Conservation (phyloP, 1,140 invertebrate species). For the Chironomus tepperi region DNA sequence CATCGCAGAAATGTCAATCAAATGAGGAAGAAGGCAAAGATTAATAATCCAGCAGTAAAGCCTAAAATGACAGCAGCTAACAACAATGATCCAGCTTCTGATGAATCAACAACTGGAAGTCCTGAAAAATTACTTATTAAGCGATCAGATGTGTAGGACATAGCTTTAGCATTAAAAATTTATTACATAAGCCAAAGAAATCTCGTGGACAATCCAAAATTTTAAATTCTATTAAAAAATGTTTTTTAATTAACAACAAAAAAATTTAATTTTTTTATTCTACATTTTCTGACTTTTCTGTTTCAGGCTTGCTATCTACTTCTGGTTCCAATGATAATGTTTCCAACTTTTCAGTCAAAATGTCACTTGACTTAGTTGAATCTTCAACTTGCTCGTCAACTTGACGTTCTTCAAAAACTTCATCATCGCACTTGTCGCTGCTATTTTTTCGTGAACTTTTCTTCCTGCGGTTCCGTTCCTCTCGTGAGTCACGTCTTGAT, state of each 20-base stretch:
- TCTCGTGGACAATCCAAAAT: background rate
- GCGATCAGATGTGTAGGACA: background rate
- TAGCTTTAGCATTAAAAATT: background rate
- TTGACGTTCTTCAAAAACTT: background rate
- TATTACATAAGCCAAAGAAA: background rate
- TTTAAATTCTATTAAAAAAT: background rate
- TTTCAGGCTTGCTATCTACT: background rate
- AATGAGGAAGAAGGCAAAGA: background rate
- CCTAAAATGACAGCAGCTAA: background rate
- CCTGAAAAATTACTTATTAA: conserved; percentile 10
- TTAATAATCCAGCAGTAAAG: background rate
- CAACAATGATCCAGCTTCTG: background rate
- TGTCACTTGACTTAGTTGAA: background rate
- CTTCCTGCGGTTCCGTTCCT: background rate
- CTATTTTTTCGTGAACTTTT: background rate
- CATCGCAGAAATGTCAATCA: conserved; percentile 41
- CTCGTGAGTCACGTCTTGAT: background rate
- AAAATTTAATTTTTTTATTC: background rate
- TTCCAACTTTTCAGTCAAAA: background rate
- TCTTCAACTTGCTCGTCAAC: background rate
- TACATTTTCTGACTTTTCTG: background rate
- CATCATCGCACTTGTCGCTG: background rate
- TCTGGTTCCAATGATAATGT: background rate
- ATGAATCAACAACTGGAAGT: background rate
- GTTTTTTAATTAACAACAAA: too few relatives aligned